Conservation (phyloP, 2,113 vertebrate genomes). For the Tetraodon nigroviridis region DNA sequence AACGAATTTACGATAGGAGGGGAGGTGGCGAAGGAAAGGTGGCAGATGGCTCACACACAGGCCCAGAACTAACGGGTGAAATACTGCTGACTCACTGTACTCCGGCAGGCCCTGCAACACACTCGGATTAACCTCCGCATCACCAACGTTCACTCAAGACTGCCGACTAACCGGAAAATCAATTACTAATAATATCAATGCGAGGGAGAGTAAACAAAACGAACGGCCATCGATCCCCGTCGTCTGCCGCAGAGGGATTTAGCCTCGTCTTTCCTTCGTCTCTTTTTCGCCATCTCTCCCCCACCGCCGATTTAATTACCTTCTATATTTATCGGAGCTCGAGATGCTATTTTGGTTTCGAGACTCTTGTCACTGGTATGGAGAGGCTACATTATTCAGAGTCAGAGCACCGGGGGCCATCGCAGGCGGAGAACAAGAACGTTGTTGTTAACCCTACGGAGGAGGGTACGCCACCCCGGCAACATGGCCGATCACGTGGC, state of each 20-base stretch:
- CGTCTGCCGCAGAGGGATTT: slow-evolving; percentile 30
- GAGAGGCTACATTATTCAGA: slow-evolving; percentile 67
- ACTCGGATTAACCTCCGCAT: slow-evolving; percentile 12
- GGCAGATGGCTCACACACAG: slow-evolving; percentile 40
- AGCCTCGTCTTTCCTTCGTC: slow-evolving; percentile 13
- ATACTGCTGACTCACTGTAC: slow-evolving; percentile 71
- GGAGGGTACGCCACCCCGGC: slow-evolving; percentile 19
- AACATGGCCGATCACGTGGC: slow-evolving; percentile 4
- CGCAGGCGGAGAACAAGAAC: slow-evolving; percentile 45
- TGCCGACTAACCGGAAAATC: not conserved
- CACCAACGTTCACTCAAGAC: not conserved
- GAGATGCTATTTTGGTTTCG: slow-evolving; percentile 72
- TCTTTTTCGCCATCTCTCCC: slow-evolving; percentile 57
- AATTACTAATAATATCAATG: not conserved
- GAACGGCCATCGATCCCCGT: slow-evolving; percentile 1
- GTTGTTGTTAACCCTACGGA: slow-evolving; percentile 42
- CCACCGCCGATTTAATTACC: slow-evolving; percentile 71
- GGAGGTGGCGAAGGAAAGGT: not conserved
- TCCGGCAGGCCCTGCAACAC: slow-evolving; percentile 37
- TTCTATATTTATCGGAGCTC: slow-evolving; percentile 75
- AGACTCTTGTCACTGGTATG: slow-evolving; percentile 72
- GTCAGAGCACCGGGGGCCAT: slow-evolving; percentile 55
- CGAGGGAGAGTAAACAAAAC: not conserved
- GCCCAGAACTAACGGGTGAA: slow-evolving; percentile 42
- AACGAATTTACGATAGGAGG: slow-evolving; percentile 1